phyloP scores from a whole-genome alignment of 2,888 invertebrate genomes.

The Mythimna loreyi region DNA sequence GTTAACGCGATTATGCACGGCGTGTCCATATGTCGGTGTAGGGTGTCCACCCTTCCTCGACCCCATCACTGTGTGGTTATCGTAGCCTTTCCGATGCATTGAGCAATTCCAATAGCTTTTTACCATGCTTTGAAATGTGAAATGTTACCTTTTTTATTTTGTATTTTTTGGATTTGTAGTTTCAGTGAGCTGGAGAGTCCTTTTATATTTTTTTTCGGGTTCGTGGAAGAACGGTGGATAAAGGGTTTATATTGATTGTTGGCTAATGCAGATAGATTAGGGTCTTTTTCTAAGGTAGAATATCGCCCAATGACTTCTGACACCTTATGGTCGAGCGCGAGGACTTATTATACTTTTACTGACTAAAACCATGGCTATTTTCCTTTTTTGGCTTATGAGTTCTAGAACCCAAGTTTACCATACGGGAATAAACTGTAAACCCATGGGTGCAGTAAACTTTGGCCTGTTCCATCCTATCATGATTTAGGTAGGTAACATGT shows the following conservation, averaged over 20 bases:
- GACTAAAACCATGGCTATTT: too few relatives aligned
- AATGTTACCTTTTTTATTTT: constrained; percentile 40
- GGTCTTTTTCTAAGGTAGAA: neutral
- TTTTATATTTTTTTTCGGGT: constrained; percentile 30
- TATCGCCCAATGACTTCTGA: too few relatives aligned
- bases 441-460: too few relatives aligned
- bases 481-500: too few relatives aligned
- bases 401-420: too few relatives aligned
- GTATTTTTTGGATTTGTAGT: constrained; percentile 31
- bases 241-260: neutral
- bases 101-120: constrained; percentile 68
- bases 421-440: too few relatives aligned
- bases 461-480: too few relatives aligned
- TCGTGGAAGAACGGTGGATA: neutral
- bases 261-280: neutral
- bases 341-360: too few relatives aligned
- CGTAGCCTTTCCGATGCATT: constrained; percentile 70
- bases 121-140: constrained; percentile 55
- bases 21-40: constrained; percentile 66
- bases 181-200: constrained; percentile 50
- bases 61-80: constrained; percentile 63
- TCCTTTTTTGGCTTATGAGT: too few relatives aligned
- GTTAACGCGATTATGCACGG: constrained; percentile 70
- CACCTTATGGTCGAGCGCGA: too few relatives aligned
- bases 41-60: constrained; percentile 61